phyloP scores from a whole-genome alignment of 2,113 vertebrate species.

The Engraulis encrasicolus region DNA sequence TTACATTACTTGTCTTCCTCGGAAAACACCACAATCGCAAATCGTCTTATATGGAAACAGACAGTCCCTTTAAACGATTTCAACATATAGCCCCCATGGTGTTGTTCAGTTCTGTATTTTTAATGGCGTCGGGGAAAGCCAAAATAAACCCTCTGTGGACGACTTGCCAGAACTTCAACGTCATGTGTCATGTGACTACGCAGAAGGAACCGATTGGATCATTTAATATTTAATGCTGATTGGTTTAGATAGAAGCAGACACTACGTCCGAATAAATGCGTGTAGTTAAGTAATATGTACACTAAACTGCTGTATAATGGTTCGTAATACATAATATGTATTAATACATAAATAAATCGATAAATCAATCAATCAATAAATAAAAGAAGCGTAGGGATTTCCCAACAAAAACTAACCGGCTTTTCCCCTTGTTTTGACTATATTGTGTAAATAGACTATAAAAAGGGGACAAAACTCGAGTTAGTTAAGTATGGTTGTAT shows the following conservation, averaged over 20 bases:
- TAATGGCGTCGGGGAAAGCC: slow-evolving; percentile 76
- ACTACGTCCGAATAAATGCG: neutral
- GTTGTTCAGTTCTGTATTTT: slow-evolving; percentile 57
- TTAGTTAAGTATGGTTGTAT: too few relatives aligned
- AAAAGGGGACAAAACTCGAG: too few relatives aligned
- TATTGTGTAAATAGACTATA: too few relatives aligned
- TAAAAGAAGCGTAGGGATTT: too few relatives aligned
- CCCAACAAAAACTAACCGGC: too few relatives aligned
- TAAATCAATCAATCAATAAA: too few relatives aligned
- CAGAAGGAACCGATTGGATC: slow-evolving; percentile 21
- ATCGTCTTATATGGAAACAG: neutral
- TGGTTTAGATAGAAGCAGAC: slow-evolving; percentile 47
- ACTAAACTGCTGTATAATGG: too few relatives aligned
- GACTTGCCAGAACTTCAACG: slow-evolving; percentile 47
- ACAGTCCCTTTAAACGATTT: slow-evolving; percentile 44
- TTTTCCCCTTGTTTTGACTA: too few relatives aligned
- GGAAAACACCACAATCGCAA: neutral
- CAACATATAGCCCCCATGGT: slow-evolving; percentile 47
- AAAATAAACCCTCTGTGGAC: slow-evolving; percentile 69
- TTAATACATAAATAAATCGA: too few relatives aligned
- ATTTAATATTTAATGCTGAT: slow-evolving; percentile 48
- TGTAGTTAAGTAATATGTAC: too few relatives aligned
- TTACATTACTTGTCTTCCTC: slow-evolving; percentile 14
- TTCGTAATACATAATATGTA: too few relatives aligned
- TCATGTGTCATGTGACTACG: slow-evolving; percentile 69